A percentile compares a stretch with the other conserved stretches of the same genome.
These are phyloP conservation scores for Hemicentrotus pulcherrimus DNA, from an alignment of 35 echinoderm and acorn worm species.

Conservation along the genomic window DNA sequence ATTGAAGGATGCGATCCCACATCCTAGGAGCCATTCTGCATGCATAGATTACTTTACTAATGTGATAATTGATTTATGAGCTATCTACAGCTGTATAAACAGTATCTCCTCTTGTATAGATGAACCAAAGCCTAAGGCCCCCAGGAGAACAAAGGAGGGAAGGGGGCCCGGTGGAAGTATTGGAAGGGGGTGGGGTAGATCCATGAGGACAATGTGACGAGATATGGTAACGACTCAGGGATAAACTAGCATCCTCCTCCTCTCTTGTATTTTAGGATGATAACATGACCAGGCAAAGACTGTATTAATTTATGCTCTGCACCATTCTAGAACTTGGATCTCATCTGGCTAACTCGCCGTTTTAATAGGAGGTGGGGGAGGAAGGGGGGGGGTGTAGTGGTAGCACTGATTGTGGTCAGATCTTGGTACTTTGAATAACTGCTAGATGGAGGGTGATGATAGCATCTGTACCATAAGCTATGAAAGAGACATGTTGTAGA, in stretches of 20 bases:
- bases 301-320: neutral
- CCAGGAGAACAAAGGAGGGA: neutral
- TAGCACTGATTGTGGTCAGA: neutral
- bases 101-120: slow-evolving; percentile 21
- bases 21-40: neutral
- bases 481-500: neutral
- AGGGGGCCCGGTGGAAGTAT: neutral
- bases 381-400: neutral
- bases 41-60: slow-evolving; percentile 35
- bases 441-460: neutral
- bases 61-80: slow-evolving; percentile 55
- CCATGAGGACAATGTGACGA: neutral
- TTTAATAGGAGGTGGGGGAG: neutral
- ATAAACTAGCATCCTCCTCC: neutral
- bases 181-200: neutral
- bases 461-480: neutral
- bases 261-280: neutral
- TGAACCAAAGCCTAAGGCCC: neutral
- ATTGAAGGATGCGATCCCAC: neutral
- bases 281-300: neutral
- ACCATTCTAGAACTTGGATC: neutral
- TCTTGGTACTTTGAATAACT: neutral
- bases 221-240: neutral
- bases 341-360: neutral
- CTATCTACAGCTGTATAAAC: slow-evolving; percentile 48